Percentiles rank a stretch among this genome's conserved stretches.
These are phyloP conservation scores for Heterotis niloticus DNA, from an alignment of 2,113 vertebrate species.

Conservation along the genomic window DNA sequence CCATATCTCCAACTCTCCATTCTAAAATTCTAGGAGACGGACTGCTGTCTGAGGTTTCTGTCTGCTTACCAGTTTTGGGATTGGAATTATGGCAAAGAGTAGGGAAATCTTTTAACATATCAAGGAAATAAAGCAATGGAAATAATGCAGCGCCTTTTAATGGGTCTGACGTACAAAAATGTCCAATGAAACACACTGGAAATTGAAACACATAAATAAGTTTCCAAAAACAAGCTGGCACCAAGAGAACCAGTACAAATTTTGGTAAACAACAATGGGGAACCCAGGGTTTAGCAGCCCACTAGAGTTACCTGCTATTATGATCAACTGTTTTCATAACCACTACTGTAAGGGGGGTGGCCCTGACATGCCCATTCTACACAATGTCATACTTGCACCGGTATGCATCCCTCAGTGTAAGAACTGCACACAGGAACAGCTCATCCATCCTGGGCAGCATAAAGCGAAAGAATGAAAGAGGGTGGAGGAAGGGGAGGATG, in stretches of 20 bases:
- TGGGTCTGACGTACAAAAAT: not conserved
- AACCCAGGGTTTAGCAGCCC: not conserved
- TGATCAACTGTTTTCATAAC: constrained; percentile 9
- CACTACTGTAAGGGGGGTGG: not conserved
- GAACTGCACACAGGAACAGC: no score
- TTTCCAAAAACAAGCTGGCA: not conserved
- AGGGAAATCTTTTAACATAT: not conserved
- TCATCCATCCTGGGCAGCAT: no score
- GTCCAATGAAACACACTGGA: not conserved
- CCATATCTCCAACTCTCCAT: not conserved
- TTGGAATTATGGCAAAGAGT: not conserved
- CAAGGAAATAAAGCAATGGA: not conserved
- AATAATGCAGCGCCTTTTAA: not conserved
- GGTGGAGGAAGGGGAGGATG: no score
- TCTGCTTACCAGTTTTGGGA: not conserved
- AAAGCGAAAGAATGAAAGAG: no score
- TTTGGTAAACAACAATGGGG: not conserved
- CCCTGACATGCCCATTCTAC: no score
- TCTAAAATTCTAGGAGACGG: not conserved
- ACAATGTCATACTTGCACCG: no score
- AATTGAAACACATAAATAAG: not conserved
- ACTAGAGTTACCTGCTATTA: not conserved
- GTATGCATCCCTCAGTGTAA: no score
- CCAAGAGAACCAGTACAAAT: not conserved
- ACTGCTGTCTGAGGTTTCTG: not conserved